phyloP scores from a whole-genome alignment of 2,888 invertebrate genomes.

The Amphipoea lucens region DNA sequence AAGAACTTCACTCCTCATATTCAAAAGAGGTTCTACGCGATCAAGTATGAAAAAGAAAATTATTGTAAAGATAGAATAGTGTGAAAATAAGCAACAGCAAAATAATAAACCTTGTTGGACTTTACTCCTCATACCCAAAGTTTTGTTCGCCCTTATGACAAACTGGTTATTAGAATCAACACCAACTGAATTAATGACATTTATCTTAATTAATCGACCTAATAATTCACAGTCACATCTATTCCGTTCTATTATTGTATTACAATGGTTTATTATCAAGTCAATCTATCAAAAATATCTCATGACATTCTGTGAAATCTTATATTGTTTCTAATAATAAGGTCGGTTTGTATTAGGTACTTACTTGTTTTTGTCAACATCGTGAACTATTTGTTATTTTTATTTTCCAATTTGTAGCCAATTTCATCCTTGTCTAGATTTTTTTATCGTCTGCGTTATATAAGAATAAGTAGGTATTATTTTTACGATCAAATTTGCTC shows the following conservation, averaged over 20 bases:
- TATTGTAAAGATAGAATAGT: not conserved
- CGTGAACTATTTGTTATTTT: slow-evolving; percentile 14
- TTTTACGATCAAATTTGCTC: not conserved
- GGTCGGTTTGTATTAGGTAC: no score
- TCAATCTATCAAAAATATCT: slow-evolving; percentile 46
- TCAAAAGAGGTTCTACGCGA: not conserved
- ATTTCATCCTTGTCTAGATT: slow-evolving; percentile 6
- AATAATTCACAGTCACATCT: slow-evolving; percentile 55
- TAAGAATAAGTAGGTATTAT: slow-evolving; percentile 9
- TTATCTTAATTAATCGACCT: slow-evolving; percentile 58
- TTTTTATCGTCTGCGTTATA: slow-evolving; percentile 16
- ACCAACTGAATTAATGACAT: slow-evolving; percentile 53
- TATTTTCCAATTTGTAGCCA: slow-evolving; percentile 4
- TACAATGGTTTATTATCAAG: slow-evolving; percentile 38
- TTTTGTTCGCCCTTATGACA: not conserved
- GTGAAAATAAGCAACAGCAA: not conserved
- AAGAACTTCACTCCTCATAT: not conserved
- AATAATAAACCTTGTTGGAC: not conserved
- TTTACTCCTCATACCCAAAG: not conserved
- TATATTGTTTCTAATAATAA: slow-evolving; percentile 28
- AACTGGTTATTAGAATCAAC: slow-evolving; percentile 35
- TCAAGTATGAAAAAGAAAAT: not conserved
- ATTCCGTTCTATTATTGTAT: slow-evolving; percentile 48
- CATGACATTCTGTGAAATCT: slow-evolving; percentile 47
- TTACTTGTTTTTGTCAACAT: slow-evolving; percentile 37